phyloP scores from a whole-genome alignment of 2,797 vertebrate genomes.

The Morus bassanus region DNA sequence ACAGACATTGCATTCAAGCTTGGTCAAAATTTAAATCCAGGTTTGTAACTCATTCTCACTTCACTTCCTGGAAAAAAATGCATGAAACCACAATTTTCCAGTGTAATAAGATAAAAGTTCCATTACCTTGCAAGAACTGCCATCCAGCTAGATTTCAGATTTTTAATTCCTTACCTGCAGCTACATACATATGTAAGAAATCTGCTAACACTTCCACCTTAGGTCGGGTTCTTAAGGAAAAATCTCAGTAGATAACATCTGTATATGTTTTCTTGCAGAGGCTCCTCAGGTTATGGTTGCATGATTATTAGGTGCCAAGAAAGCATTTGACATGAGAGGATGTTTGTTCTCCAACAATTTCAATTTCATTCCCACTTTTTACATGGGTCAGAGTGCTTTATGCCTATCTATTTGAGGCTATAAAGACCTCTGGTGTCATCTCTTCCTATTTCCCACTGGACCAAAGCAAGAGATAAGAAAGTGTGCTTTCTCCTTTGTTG shows the following conservation, averaged over 20 bases:
- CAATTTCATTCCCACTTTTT: background rate
- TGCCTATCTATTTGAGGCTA: background rate
- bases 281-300: background rate
- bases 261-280: background rate
- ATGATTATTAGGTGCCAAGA: background rate
- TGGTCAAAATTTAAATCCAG: background rate
- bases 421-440: background rate
- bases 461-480: background rate
- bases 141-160: background rate
- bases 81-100: constrained; percentile 5
- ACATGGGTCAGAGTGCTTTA: background rate
- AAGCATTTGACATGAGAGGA: constrained; percentile 14
- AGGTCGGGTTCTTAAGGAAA: background rate
- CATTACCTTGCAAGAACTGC: background rate
- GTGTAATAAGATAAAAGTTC: background rate
- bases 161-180: constrained; percentile 13
- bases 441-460: background rate
- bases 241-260: background rate
- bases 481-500: background rate
- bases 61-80: background rate
- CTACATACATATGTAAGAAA: background rate
- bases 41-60: background rate
- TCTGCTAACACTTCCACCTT: background rate
- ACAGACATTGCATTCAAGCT: background rate
- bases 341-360: background rate